phyloP scores from a whole-genome alignment of 2,113 vertebrate species.

The Tapirus terrestris region DNA sequence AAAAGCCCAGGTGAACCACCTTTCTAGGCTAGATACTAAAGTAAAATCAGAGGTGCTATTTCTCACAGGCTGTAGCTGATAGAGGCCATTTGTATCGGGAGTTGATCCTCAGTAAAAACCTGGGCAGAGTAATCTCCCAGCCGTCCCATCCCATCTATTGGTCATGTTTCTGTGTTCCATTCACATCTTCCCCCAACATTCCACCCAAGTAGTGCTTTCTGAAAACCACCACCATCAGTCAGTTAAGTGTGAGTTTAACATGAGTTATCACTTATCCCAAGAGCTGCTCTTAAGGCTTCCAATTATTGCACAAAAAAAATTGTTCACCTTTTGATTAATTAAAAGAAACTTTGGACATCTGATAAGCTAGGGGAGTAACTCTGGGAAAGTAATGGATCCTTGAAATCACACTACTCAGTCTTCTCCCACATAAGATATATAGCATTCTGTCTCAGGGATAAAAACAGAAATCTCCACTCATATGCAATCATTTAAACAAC shows the following conservation, averaged over 20 bases:
- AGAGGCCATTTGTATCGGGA: background rate
- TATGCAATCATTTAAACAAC: background rate
- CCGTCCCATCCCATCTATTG: background rate
- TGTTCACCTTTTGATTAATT: background rate
- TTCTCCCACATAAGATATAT: background rate
- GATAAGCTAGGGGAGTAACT: background rate
- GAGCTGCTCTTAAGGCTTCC: background rate
- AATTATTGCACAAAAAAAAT: conserved; percentile 26
- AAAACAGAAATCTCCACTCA: background rate
- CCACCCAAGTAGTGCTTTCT: background rate
- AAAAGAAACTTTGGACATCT: background rate
- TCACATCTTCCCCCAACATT: background rate
- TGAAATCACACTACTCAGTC: background rate
- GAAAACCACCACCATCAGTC: background rate
- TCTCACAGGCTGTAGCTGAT: background rate
- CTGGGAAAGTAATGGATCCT: background rate
- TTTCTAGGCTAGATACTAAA: background rate
- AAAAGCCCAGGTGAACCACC: background rate
- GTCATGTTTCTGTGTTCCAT: background rate
- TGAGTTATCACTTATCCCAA: background rate
- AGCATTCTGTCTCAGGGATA: background rate
- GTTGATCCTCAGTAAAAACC: background rate
- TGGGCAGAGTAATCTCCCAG: background rate
- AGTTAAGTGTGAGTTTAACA: background rate
- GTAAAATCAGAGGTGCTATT: background rate